Evolutionary conservation across 2,888 invertebrate genomes (phyloP), one percentile per base, ranked within the genome.

Genomic region (Lasioglossum leucozonium): DNA sequence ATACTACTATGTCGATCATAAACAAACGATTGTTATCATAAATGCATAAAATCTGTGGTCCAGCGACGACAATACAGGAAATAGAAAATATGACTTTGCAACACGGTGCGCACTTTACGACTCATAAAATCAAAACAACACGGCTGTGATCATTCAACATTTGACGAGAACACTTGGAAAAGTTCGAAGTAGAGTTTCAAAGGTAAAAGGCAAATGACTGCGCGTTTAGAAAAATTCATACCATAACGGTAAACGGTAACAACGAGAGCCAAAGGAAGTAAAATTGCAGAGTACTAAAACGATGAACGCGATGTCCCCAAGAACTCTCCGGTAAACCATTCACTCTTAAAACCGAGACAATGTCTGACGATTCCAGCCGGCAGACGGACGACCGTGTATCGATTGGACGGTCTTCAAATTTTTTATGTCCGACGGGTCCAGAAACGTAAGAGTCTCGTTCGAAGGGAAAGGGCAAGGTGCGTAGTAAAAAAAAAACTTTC

Each of bases 401-500:
- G 37, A 67, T 67, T 67, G 10, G 18, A 67, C 10, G 34, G 67
- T 47, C 51, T 13, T 51, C 51, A 37, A 69, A 65, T 47, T 47
- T 69, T 55, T 77, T 55, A 26, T 40, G n/a, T 18, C 5, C 69
- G 37, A 51, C 67, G 77, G 44, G 67, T 51, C 34, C 42, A 40
- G 65, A 22, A 65, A 44, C 44, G 44, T 75, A 58, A 74, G 40
- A 42, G 62, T 34, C 42, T 44, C 76, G 51, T 65, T 34, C 34
- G 34, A 34, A 76, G 76, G 22, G 16, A 65, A 44, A 34, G 65
- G 5, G 34, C 10, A 62, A 22, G 22, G 10, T 37, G 8, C n/a
- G 34, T 34, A 34, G 65, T 76, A 76, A 76, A 44, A 76, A 76
- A 76, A 44, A 76, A 76, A 76, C 22, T 76, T 30, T 44, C 13